A percentile compares a stretch with the other conserved stretches of the same genome.
These are phyloP conservation scores for Dendronephthya gigantea DNA, from an alignment of 64 coral and sea anemone species.

Conservation along the genomic window DNA sequence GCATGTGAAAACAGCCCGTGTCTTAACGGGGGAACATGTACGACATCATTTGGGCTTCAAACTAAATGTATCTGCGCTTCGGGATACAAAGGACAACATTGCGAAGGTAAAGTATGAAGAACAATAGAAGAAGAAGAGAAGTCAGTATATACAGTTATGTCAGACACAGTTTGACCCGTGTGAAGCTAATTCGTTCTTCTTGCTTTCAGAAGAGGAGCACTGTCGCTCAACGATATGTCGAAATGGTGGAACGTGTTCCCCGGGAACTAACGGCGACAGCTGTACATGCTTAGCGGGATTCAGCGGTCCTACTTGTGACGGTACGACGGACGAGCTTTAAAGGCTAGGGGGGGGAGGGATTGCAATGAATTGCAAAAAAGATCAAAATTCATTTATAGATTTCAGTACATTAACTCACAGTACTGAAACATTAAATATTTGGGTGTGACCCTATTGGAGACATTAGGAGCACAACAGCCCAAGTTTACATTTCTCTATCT, in stretches of 20 bases:
- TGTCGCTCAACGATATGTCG: constrained; percentile 66
- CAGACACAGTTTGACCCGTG: no score
- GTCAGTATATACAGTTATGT: no score
- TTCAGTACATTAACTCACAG: no score
- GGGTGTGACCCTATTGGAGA: no score
- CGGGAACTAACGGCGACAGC: constrained; percentile 29
- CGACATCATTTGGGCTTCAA: constrained; percentile 24
- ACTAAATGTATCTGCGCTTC: constrained; percentile 46
- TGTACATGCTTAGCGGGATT: constrained; percentile 43
- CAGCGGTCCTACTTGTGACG: constrained; percentile 58
- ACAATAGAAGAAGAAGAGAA: no score
- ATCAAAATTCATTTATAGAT: no score
- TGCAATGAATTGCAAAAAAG: background rate
- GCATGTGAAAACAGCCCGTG: constrained; percentile 72
- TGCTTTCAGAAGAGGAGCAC: constrained; percentile 35
- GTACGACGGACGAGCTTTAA: background rate
- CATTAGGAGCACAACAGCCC: no score
- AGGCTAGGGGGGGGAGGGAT: no score
- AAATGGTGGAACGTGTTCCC: constrained; percentile 48
- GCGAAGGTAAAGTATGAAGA: no score
- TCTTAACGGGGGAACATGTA: constrained; percentile 75
- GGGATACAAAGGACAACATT: constrained; percentile 62
- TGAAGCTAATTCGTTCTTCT: background rate
- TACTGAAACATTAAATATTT: no score
- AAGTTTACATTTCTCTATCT: no score